phyloP scores from a whole-genome alignment of 2,797 vertebrate species.

The Myotis vivesi region DNA sequence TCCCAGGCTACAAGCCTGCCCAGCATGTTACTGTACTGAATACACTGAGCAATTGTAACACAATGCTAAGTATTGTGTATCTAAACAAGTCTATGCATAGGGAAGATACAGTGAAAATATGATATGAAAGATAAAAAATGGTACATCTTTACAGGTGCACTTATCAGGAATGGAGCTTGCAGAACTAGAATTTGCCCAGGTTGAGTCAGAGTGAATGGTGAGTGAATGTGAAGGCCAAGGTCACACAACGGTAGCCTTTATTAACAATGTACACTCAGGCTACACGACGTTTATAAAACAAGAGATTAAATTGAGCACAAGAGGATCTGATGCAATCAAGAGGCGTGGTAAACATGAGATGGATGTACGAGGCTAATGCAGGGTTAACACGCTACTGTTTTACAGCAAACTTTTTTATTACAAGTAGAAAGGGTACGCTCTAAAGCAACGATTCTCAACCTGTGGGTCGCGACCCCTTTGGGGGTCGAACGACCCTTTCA shows the following conservation, averaged over 20 bases:
- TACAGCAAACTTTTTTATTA: background rate
- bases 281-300: background rate
- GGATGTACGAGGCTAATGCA: background rate
- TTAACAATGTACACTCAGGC: background rate
- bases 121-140: background rate
- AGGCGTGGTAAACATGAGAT: background rate
- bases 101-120: background rate
- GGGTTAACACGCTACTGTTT: background rate
- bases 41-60: background rate
- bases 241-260: background rate
- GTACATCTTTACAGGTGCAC: too few relatives aligned
- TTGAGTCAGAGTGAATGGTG: background rate
- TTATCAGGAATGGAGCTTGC: background rate
- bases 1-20: background rate
- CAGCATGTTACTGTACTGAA: background rate
- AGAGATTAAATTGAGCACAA: background rate
- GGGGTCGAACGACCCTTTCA: too few relatives aligned
- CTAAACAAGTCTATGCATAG: background rate
- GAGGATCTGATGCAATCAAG: background rate
- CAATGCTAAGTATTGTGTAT: background rate
- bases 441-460: background rate
- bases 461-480: too few relatives aligned
- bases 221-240: background rate
- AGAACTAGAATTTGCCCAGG: background rate
- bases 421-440: background rate